Evolutionary conservation across 2,888 invertebrate species (phyloP), one percentile per base, ranked within the genome.

Genomic region (Andrena flavipes): DNA sequence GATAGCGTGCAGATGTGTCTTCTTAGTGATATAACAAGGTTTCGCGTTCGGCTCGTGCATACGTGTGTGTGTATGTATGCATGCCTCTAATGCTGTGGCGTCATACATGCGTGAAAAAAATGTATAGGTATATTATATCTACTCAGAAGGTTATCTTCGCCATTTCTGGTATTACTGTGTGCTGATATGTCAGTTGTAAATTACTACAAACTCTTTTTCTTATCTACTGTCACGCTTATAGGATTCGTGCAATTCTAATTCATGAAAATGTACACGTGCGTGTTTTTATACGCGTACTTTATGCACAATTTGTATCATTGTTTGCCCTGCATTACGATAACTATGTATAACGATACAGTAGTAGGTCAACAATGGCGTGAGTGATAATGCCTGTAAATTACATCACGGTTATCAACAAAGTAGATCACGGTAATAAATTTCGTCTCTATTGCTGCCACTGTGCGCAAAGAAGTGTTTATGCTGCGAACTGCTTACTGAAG

Each of bases 21-120:
- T 42, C 68, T 68, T 56, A 75, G 54, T 63, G 62, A 75, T 63
- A 56, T 75, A 78, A 75, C 78, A 78, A 67, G 54, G 54, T 68
- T 80, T 65, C 67, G 29, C 35, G 67, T 49, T 69, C 49, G 23
- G 26, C 26, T 33, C 13, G 23, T 48, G n/a, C n/a, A 30, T 48
- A 7, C 49, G 30, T 6, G 29, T 26, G 13, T 42, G 13, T 42
- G 13, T 42, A 4, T 42, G 16, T 42, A 29, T 33, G 20, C 56
- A 10, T 26, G 3, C 10, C 23, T 20, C 13, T 20, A 35, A 56
- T 13, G 26, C n/a, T 48, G 20, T 48, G 20, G 16, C 26, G 4
- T 29, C 30, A 62, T 20, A 62, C n/a, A 5, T 6, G 16, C 60
- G 26, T 49, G 42, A 63, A 63, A 63, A 48, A 26, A 48, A 23